Evolutionary conservation across 2,113 vertebrate species (phyloP).

Genomic region (Irena cyanogastra): DNA sequence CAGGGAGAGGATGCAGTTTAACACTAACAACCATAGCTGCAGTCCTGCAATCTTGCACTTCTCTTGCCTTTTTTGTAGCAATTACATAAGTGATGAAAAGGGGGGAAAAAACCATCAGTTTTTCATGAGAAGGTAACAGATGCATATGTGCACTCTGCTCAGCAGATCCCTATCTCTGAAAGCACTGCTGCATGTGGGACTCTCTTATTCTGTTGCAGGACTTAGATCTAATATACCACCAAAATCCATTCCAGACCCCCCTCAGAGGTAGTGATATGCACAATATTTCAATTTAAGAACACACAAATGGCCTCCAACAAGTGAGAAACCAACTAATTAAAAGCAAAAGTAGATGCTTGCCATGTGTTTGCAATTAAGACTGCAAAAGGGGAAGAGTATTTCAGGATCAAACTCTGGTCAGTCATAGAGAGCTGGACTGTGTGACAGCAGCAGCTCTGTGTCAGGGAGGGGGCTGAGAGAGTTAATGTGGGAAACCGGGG

Average conservation of each 20-base stretch:
- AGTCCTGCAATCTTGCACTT: background rate
- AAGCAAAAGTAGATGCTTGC: background rate
- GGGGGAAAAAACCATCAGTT: background rate
- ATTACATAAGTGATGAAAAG: background rate
- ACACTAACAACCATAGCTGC: background rate
- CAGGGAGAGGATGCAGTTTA: background rate
- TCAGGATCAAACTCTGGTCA: background rate
- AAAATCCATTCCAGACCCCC: background rate
- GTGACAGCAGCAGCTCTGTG: background rate
- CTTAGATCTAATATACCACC: background rate
- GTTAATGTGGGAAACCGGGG: background rate
- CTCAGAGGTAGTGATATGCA: background rate
- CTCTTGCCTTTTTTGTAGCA: background rate
- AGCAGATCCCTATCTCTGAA: background rate
- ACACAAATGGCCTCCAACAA: background rate
- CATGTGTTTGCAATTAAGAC: background rate
- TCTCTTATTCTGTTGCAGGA: background rate
- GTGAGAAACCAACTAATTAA: constrained; percentile 15
- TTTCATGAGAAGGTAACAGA: background rate
- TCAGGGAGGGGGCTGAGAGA: background rate
- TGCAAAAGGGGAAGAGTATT: background rate
- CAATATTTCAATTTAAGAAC: background rate
- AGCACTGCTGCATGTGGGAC: background rate
- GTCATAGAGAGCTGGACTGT: background rate
- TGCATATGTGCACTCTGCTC: background rate